These are phyloP conservation scores for Cololabis saira DNA, from an alignment of 2,113 vertebrate species.

Conservation along the genomic window DNA sequence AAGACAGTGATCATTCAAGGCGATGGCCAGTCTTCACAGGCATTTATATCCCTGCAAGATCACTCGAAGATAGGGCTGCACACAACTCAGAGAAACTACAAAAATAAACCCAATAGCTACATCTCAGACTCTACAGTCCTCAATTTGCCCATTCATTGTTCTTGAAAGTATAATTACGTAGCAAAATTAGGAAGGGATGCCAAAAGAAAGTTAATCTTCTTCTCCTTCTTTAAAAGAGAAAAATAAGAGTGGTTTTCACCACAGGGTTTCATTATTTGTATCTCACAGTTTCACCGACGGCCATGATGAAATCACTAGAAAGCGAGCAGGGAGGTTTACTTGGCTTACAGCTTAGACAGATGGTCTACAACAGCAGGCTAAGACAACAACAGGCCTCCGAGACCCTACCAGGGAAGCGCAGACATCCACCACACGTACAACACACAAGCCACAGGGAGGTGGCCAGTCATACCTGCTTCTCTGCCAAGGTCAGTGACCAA, in stretches of 20 bases:
- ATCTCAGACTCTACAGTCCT: too few relatives aligned
- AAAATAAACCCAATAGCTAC: too few relatives aligned
- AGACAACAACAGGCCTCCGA: constrained; percentile 60
- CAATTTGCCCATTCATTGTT: too few relatives aligned
- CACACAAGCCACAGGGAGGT: constrained; percentile 47
- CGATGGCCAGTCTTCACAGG: too few relatives aligned
- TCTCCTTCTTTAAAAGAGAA: neutral
- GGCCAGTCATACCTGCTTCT: constrained; percentile 41
- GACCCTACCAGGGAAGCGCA: constrained; percentile 42
- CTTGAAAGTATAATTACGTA: too few relatives aligned
- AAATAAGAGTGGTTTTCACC: constrained; percentile 31
- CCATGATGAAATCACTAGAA: constrained; percentile 47
- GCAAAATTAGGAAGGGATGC: too few relatives aligned
- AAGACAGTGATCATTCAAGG: too few relatives aligned
- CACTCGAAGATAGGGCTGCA: too few relatives aligned
- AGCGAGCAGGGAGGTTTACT: constrained; percentile 42
- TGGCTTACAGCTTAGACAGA: constrained; percentile 70
- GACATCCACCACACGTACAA: constrained; percentile 38
- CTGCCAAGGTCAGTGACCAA: constrained; percentile 63
- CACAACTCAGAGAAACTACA: too few relatives aligned
- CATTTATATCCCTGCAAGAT: too few relatives aligned
- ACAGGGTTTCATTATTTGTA: constrained; percentile 44
- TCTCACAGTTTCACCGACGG: constrained; percentile 42
- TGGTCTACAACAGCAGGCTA: constrained; percentile 66
- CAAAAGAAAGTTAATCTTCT: too few relatives aligned